Base-by-base conservation (phyloP, 2,888 invertebrate genomes). In the Ophion ellenae region DNA sequence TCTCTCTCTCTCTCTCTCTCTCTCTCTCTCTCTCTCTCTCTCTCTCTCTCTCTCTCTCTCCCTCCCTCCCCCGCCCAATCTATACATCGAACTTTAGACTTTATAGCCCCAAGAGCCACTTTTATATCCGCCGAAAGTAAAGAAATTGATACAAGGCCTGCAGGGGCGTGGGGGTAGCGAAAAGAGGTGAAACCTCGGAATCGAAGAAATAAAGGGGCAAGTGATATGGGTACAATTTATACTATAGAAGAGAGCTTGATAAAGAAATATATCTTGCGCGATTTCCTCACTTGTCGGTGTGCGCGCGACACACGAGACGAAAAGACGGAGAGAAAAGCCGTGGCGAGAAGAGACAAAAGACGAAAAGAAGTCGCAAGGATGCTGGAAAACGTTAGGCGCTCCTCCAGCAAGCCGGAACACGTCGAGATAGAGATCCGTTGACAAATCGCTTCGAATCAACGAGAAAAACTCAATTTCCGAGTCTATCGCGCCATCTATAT, bases 391-490 rank as follows among this genome's bases (percentile, higher is more conserved):
- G 75, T 76, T 73, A 67, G 83, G 70, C 40, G 70, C 67, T 79
- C 81, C 81, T n/a, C 14, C 63, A 53, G 1, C 59, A 63, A 28
- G 53, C 78, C 71, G 40, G 45, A 76, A 75, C 76, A 53, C 74
- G 77, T 53, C 66, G 36, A 24, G 64, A 83, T 47, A 24, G 67
- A 77, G 76, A 81, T 81, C 85, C 79, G 78, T 86, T 88, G 89
- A 90, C 89, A 88, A 90, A 89, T 89, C 85, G 86, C 63, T 84
- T 75, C 86, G 81, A 69, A 77, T 87, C 87, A 85, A 71, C 70
- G 75, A 87, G 87, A 87, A 90, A 81, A 91, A 90, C 90, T 90
- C 91, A 89, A 90, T 91, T 90, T 91, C 89, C 90, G 87, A 84
- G 87, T 85, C 80, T 79, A 87, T 87, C 80, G 84, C 64, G 64